Percentiles rank a stretch among this genome's conserved stretches.
phyloP scores from a whole-genome alignment of 2,113 vertebrate genomes.

The Megaptera novaeangliae region DNA sequence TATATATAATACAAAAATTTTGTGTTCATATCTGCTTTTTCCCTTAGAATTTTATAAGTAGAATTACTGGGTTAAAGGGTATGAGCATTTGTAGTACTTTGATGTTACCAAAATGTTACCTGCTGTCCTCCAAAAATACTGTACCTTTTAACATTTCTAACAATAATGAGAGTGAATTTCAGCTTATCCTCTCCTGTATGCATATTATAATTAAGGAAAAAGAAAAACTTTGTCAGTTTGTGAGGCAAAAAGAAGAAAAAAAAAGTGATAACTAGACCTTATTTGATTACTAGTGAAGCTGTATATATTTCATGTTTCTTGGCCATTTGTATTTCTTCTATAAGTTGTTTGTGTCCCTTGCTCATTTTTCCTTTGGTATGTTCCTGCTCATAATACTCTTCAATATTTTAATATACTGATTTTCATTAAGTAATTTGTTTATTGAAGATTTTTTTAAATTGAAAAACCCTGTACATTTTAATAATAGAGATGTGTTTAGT shows the following conservation, averaged over 20 bases:
- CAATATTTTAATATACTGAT: neutral
- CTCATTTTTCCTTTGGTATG: neutral
- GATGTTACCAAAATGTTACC: neutral
- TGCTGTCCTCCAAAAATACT: slow-evolving; percentile 15
- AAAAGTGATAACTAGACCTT: neutral
- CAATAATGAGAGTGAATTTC: neutral
- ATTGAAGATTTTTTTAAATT: neutral
- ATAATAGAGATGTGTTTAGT: neutral
- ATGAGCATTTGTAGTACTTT: neutral
- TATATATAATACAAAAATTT: neutral
- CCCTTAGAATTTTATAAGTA: slow-evolving; percentile 23
- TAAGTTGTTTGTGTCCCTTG: slow-evolving; percentile 5
- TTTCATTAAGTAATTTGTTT: slow-evolving; percentile 12
- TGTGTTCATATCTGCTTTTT: neutral
- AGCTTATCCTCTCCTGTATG: neutral
- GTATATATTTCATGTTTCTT: neutral
- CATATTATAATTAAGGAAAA: neutral
- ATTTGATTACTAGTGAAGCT: neutral
- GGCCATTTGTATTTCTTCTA: neutral
- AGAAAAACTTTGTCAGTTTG: neutral
- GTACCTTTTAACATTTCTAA: neutral
- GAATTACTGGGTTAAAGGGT: neutral
- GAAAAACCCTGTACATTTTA: neutral
- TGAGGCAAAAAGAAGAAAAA: neutral
- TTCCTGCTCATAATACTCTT: neutral